Base-by-base conservation (phyloP, 1,140 invertebrate genomes). In the Drosophila jambulina region DNA sequence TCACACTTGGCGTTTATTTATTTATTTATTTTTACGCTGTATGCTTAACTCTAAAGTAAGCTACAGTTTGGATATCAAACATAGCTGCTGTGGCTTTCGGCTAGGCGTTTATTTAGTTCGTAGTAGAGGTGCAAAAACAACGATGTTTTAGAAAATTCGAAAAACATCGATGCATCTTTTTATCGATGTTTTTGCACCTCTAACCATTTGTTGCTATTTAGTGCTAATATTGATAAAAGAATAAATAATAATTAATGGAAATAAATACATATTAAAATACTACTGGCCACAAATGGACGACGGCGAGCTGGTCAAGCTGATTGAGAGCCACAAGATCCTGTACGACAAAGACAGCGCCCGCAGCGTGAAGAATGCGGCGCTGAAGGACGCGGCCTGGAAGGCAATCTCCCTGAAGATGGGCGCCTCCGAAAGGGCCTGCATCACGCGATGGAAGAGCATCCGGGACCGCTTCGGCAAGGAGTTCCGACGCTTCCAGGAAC, bases 391-490 rank as follows among this genome's bases (percentile, higher is more conserved):
- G 1, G 87, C 85, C 19, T 92, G 91, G 91, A 87, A 90, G 48
- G 61, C 78, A 0, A 86, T 86, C 17, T 92, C 91, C 7, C 27
- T 46, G 9, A 82, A 77, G 54, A 12, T 91, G 27, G 76, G 76
- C 2, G 83, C 84, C 36, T 82, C 84, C 9, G 90, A 91, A 34
- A 48, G 91, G 1, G 91, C 91, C 17, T 92, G 91, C 53, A 92
- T 91, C 4, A 92, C 91, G 8, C 75, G 91, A 10, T 92, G 91
- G 91, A 92, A 92, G 54, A 91, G 87, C 40, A 76, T 92, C 29
- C 64, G 91, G 1, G 91, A 92, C 60, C 75, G 91, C 0, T 92
- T 92, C 59, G 91, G 86, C 10, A 92, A 91, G 34, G 91, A 92
- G 25, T 92, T 88, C 32, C 67, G 91, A 0, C 77, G 91, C 0